A percentile compares a stretch with the other conserved stretches of the same genome.
phyloP scores from a whole-genome alignment of 1,140 invertebrate genomes.

The Lepidotrigona ventralis region DNA sequence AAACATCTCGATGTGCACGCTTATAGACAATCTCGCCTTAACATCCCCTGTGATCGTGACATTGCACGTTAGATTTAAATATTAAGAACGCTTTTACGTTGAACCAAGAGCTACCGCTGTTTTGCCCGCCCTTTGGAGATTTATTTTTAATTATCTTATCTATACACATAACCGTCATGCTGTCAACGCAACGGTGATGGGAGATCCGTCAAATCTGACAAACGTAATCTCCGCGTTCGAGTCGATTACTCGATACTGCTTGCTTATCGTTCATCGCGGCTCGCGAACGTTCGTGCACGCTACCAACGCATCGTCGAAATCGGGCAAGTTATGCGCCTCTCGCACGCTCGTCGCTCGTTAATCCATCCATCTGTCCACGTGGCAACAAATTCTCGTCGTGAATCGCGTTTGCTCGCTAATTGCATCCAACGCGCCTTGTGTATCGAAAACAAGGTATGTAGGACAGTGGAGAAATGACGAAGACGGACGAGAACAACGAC shows the following conservation, averaged over 20 bases:
- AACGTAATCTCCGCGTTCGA: background rate
- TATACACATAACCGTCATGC: too few species aligned
- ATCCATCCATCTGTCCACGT: constrained; percentile 6
- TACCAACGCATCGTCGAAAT: constrained; percentile 27
- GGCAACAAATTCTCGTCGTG: background rate
- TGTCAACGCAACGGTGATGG: too few species aligned
- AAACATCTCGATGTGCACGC: too few species aligned
- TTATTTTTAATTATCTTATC: too few species aligned
- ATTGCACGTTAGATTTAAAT: too few species aligned
- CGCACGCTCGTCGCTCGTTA: constrained; percentile 34
- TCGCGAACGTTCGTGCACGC: background rate
- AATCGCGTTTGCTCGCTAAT: background rate
- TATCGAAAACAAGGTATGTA: constrained; percentile 32
- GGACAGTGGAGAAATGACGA: background rate
- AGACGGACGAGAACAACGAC: background rate
- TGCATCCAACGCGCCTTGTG: background rate
- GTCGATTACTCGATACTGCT: background rate
- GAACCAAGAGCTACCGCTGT: too few species aligned
- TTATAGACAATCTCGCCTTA: too few species aligned
- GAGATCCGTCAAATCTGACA: background rate
- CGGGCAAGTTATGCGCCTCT: constrained; percentile 2
- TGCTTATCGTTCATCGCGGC: background rate
- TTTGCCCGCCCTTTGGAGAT: too few species aligned
- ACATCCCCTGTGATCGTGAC: too few species aligned
- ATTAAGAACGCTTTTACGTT: too few species aligned